Base-by-base conservation (phyloP, 2,113 vertebrate species). In the Columba janthina region DNA sequence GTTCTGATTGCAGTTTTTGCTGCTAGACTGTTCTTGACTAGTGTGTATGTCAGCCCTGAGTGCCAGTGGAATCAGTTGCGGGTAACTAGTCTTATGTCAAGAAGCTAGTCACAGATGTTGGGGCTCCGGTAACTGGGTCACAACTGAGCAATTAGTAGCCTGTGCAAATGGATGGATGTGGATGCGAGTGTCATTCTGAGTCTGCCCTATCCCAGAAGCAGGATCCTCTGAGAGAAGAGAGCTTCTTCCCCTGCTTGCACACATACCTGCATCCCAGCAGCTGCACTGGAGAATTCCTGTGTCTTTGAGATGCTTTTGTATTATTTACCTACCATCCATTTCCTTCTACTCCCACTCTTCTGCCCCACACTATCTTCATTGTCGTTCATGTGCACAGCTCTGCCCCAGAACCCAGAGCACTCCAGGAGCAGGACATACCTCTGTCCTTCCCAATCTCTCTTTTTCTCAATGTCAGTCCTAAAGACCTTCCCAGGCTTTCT, bases 151-250 rank as follows among this genome's bases (percentile, higher is more conserved):
- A 32, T 36, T 9, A 67, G 34, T 50, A 70, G 38, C 18, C 29
- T 1, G 0, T 6, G 5, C 20, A 42, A 11, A 61, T 15, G 12
- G 22, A 46, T 0, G 1, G 6, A 12, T n/a, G 6, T 29, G 22
- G 44, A 32, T 44, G 9, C 36, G 38, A 20, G 15, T 57, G 8
- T 70, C 9, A 2, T 13, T 69, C 22, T 44, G 17, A 44, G 6
- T 42, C 28, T 42, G 40, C 21, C 29, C 10, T 38, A 15, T 34
- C 28, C 12, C 58, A 44, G 22, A 14, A 81, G 19, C 7, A 66
- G 42, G 28, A 56, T 61, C 24, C 26, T 74, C 31, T 44, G 29
- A 69, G 31, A 46, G 14, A 15, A 50, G 10, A 64, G 18, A 56
- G 42, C 21, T 40, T 74, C 26, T 70, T 77, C 28, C 7, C 2